Conservation (phyloP, 2,888 invertebrate species). For the Acholoe squamosa region DNA sequence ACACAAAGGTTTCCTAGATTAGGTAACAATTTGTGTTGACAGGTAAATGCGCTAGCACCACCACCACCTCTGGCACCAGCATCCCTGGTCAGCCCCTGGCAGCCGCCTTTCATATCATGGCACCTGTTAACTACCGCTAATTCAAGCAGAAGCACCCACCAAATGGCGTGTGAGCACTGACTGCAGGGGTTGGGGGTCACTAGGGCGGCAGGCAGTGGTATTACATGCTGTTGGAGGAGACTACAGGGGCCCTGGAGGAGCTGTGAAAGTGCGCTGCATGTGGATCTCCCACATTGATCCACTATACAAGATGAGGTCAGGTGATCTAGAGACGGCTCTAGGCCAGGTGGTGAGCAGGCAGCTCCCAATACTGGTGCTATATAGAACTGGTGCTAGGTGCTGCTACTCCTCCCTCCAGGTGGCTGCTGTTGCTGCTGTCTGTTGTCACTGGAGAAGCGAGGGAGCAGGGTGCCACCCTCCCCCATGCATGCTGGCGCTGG, state of each 20-base stretch:
- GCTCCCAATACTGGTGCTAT: not conserved
- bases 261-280: not conserved
- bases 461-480: not conserved
- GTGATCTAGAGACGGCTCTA: not conserved
- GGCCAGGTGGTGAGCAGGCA: not conserved
- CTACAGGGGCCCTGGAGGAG: not conserved
- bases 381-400: not conserved
- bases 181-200: not conserved
- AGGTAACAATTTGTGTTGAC: too few species aligned
- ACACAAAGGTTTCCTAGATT: too few species aligned
- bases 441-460: not conserved
- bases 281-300: conserved; percentile 3
- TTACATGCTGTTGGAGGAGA: not conserved
- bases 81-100: not conserved
- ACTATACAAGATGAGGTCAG: conserved; percentile 10
- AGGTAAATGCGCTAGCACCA: too few species aligned
- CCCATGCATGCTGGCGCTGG: not conserved
- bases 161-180: conserved; percentile 6
- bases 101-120: not conserved
- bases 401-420: too few species aligned
- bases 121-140: not conserved
- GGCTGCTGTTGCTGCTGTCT: not conserved
- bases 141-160: not conserved
- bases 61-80: not conserved
- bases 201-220: conserved; percentile 1